phyloP scores from a whole-genome alignment of 2,113 vertebrate genomes.

The Stigmatopora argus region DNA sequence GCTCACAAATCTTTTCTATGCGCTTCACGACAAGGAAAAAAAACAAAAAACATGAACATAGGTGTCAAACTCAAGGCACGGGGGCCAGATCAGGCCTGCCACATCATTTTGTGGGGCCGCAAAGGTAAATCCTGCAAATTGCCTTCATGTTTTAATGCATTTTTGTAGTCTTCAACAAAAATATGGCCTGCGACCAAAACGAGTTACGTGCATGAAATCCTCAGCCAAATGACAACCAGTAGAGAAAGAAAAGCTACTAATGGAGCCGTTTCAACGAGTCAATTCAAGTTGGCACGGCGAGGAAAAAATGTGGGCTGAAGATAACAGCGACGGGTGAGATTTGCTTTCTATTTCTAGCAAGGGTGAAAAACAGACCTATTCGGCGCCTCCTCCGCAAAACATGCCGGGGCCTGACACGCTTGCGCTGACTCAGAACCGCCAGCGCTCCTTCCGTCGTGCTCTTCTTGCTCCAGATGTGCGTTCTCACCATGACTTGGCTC shows the following conservation, averaged over 20 bases:
- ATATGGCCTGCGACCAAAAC: too few species aligned
- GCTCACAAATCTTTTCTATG: neutral
- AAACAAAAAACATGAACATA: too few species aligned
- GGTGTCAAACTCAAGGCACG: too few species aligned
- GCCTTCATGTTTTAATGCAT: too few species aligned
- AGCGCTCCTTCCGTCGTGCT: slow-evolving; percentile 28
- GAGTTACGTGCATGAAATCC: neutral
- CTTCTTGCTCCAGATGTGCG: slow-evolving; percentile 41
- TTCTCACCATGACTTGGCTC: neutral
- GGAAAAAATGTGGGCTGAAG: neutral
- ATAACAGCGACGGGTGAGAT: neutral
- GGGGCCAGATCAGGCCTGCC: too few species aligned
- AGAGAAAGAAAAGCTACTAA: neutral
- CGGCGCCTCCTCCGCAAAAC: slow-evolving; percentile 28
- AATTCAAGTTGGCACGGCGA: neutral
- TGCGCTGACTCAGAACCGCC: slow-evolving; percentile 17
- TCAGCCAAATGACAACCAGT: neutral
- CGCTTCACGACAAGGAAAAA: neutral
- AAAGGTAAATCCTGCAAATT: too few species aligned
- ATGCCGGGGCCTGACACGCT: slow-evolving; percentile 11
- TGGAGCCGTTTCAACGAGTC: neutral
- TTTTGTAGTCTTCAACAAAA: too few species aligned
- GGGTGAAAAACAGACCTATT: slow-evolving; percentile 30
- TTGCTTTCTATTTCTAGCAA: slow-evolving; percentile 5
- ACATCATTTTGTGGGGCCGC: too few species aligned